phyloP scores from a whole-genome alignment of 2,888 invertebrate species.

The Harmothoe impar region DNA sequence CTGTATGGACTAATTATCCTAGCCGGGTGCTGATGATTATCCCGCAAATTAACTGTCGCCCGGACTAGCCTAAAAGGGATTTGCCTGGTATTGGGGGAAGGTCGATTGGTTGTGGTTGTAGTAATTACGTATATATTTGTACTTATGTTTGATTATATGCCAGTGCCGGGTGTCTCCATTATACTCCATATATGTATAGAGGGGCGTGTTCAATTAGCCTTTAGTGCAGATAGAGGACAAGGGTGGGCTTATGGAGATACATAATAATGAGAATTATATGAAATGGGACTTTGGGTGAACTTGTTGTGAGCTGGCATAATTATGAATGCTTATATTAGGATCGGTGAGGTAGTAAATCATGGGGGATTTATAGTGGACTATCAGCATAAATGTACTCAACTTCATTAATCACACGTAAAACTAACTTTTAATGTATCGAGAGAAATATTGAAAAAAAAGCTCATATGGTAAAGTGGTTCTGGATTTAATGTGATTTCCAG shows the following conservation, averaged over 20 bases:
- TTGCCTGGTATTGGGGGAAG: background rate
- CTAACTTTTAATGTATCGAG: too few species aligned
- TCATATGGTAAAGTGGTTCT: too few species aligned
- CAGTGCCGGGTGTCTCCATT: background rate
- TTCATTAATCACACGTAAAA: too few species aligned
- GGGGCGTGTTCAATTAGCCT: background rate
- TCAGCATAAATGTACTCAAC: too few species aligned
- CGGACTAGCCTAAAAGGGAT: background rate
- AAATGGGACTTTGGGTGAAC: background rate
- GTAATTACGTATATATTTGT: conserved; percentile 29
- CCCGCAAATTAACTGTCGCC: conserved; percentile 3
- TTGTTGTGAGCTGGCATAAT: too few species aligned
- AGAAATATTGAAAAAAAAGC: too few species aligned
- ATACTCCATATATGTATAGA: background rate
- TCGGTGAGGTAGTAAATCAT: too few species aligned
- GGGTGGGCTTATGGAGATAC: conserved; percentile 7
- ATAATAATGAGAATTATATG: conserved; percentile 33
- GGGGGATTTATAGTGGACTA: too few species aligned
- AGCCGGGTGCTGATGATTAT: background rate
- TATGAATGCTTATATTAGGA: too few species aligned
- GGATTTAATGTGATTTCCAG: too few species aligned
- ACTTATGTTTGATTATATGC: conserved; percentile 29
- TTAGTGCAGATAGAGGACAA: background rate
- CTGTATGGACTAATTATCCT: conserved; percentile 7
- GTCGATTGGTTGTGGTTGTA: background rate